These are phyloP conservation scores for Notothenia coriiceps DNA, from an alignment of 2,113 vertebrate species.

Conservation along the genomic window DNA sequence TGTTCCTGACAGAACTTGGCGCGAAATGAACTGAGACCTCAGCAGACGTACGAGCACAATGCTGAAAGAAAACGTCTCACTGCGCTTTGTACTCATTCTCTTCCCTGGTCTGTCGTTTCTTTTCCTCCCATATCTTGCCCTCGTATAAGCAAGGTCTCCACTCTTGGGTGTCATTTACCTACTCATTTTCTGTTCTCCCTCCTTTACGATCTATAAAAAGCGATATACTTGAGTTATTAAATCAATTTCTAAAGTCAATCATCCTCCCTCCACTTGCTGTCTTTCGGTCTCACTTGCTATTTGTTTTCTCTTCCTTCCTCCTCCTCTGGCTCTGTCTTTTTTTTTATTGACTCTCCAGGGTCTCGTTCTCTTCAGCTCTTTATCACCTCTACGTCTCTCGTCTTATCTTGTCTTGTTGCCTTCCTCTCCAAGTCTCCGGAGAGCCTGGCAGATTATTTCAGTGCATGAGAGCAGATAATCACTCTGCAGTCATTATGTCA, in stretches of 20 bases:
- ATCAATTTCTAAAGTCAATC: conserved; percentile 70
- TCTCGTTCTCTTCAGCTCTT: conserved; percentile 69
- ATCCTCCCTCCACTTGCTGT: conserved; percentile 31
- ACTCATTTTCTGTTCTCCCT: neutral
- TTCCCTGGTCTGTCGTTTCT: conserved; percentile 1
- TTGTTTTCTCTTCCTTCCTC: conserved; percentile 49
- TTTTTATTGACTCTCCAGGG: conserved; percentile 67
- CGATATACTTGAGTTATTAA: conserved; percentile 57
- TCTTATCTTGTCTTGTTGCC: conserved; percentile 72
- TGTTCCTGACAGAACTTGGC: conserved; percentile 45
- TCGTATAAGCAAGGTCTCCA: conserved; percentile 16
- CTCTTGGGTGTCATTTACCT: neutral
- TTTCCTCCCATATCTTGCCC: neutral
- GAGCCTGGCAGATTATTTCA: conserved; percentile 72
- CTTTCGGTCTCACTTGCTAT: conserved; percentile 47
- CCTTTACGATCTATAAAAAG: conserved; percentile 25
- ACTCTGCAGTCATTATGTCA: conserved; percentile 72
- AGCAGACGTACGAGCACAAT: conserved; percentile 38
- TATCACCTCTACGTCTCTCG: conserved; percentile 58
- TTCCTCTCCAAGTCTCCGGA: conserved; percentile 68
- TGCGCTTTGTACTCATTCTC: conserved; percentile 3
- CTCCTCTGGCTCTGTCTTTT: conserved; percentile 25
- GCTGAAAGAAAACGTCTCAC: conserved; percentile 31
- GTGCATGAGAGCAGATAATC: conserved; percentile 75
- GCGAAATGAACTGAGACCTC: conserved; percentile 64